A percentile compares a stretch with the other conserved stretches of the same genome.
phyloP scores from a whole-genome alignment of 2,113 vertebrate genomes.

The Kryptolebias marmoratus region DNA sequence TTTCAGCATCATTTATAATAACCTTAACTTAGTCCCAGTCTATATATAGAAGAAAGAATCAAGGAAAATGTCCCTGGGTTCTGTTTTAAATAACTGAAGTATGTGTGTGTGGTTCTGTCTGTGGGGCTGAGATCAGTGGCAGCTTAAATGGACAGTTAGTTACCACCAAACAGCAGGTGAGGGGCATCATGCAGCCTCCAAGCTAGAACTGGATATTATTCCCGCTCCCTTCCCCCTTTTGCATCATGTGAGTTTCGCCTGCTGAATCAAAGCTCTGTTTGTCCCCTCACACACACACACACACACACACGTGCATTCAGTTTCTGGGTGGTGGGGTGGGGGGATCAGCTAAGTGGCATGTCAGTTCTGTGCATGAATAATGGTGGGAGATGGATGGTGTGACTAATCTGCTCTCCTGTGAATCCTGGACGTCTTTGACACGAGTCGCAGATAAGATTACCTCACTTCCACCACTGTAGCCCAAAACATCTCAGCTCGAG shows the following conservation, averaged over 20 bases:
- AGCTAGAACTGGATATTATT: conserved; percentile 60
- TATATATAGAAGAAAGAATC: not conserved
- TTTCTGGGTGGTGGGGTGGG: conserved; percentile 38
- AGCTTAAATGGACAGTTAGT: conserved; percentile 21
- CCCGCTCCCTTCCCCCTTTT: conserved; percentile 46
- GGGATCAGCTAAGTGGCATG: conserved; percentile 70
- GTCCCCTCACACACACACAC: conserved; percentile 9
- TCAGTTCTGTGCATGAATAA: conserved; percentile 71
- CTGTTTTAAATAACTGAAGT: not conserved
- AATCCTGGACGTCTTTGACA: conserved; percentile 64
- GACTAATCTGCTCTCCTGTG: conserved; percentile 70
- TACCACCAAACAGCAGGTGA: not conserved
- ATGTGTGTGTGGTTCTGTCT: not conserved
- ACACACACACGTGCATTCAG: conserved; percentile 5
- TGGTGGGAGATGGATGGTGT: conserved; percentile 75
- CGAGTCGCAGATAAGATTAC: conserved; percentile 54
- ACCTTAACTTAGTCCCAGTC: conserved; percentile 31
- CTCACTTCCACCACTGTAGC: conserved; percentile 51
- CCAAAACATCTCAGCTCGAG: conserved; percentile 15
- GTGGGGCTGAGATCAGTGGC: not conserved
- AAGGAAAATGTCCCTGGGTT: rapidly evolving
- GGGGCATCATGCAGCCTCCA: conserved; percentile 12
- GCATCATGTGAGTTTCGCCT: conserved; percentile 49
- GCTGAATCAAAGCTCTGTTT: conserved; percentile 74
- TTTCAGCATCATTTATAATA: conserved; percentile 36